phyloP scores from a whole-genome alignment of 2,113 vertebrate genomes.

The Microcebus tavaratra region DNA sequence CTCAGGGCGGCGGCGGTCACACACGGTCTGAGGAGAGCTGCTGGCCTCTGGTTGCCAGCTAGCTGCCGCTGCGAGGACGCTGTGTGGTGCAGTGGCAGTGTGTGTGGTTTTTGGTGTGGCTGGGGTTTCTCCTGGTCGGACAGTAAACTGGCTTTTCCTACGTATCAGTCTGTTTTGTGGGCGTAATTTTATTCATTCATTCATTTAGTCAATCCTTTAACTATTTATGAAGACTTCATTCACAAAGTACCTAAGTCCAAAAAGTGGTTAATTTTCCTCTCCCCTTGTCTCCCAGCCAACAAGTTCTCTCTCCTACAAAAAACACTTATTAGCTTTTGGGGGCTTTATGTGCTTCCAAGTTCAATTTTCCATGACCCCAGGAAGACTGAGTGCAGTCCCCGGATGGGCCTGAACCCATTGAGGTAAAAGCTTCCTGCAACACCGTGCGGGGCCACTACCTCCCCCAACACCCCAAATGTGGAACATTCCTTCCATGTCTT shows the following conservation, averaged over 20 bases:
- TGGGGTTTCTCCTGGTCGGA: not conserved
- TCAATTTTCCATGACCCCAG: not conserved
- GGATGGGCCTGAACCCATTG: accelerated
- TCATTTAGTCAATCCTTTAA: too few relatives aligned
- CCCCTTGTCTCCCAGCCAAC: not conserved
- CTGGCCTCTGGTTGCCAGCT: too few relatives aligned
- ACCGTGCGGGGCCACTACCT: accelerated
- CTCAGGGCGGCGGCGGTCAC: accelerated
- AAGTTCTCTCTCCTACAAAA: accelerated
- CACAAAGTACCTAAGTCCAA: not conserved
- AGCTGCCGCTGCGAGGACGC: accelerated
- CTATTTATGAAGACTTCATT: not conserved
- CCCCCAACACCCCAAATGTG: not conserved
- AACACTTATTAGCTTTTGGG: not conserved
- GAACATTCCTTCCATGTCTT: not conserved
- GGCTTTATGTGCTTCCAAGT: not conserved
- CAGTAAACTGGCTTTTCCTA: accelerated
- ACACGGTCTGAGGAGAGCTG: not conserved
- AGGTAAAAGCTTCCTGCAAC: accelerated
- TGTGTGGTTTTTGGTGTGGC: accelerated
- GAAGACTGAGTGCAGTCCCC: not conserved
- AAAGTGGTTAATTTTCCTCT: not conserved
- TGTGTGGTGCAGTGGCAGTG: accelerated
- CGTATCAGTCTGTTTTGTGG: accelerated
- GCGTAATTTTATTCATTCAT: not conserved